Percentiles rank a stretch among this genome's conserved stretches.
These are phyloP conservation scores for Lampropteryx suffumata DNA, from an alignment of 2,888 invertebrate species.

Conservation along the genomic window DNA sequence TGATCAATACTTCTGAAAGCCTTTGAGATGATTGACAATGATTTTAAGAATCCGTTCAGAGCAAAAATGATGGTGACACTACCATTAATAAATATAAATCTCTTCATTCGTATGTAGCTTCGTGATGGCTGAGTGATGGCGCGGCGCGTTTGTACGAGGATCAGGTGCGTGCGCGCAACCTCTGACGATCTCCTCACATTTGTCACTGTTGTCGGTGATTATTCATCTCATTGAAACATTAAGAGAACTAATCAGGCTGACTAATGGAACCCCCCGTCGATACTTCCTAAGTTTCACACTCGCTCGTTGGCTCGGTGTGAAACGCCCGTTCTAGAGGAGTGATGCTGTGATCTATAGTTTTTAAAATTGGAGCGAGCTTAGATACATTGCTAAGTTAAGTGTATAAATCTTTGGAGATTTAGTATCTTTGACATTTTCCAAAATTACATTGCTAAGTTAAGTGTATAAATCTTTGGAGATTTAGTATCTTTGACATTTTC, in stretches of 20 bases:
- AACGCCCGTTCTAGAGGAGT: constrained; percentile 63
- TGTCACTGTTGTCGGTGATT: constrained; percentile 80
- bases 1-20: not conserved
- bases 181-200: constrained; percentile 57
- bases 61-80: constrained; percentile 51
- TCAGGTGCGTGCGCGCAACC: constrained; percentile 77
- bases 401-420: too few relatives aligned
- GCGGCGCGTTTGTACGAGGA: constrained; percentile 65
- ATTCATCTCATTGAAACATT: constrained; percentile 83
- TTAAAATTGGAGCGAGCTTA: constrained; percentile 41
- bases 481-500: too few relatives aligned
- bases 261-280: constrained; percentile 82
- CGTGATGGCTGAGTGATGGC: constrained; percentile 70
- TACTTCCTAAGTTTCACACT: constrained; percentile 78
- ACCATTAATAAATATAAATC: constrained; percentile 77
- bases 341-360: constrained; percentile 53
- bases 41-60: constrained; percentile 30
- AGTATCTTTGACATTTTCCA: too few relatives aligned
- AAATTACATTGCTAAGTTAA: too few relatives aligned
- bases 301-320: constrained; percentile 47
- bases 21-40: not conserved
- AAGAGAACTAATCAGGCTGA: constrained; percentile 81
- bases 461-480: too few relatives aligned
- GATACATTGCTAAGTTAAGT: constrained; percentile 1
- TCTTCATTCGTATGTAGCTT: constrained; percentile 72